Conservation (phyloP, 2,888 invertebrate species). For the Quadroppia sp. region DNA sequence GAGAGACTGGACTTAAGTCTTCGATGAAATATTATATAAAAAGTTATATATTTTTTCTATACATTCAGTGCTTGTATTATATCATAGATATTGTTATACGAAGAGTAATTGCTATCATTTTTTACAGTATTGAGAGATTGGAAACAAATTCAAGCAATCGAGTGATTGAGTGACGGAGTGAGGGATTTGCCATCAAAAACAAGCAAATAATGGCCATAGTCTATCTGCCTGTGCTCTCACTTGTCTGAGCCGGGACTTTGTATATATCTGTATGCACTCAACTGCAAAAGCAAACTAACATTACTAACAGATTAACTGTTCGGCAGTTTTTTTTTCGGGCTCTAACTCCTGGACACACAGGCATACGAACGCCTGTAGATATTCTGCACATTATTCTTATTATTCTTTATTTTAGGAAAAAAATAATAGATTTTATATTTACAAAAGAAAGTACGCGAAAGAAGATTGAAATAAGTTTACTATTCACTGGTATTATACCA, state of each 20-base stretch:
- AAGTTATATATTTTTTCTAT: no score
- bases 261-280: background rate
- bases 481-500: no score
- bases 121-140: slow-evolving; percentile 21
- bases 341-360: no score
- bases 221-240: background rate
- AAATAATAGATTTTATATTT: slow-evolving; percentile 23
- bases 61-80: no score
- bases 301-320: slow-evolving; percentile 5
- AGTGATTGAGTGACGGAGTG: slow-evolving; percentile 10
- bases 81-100: background rate
- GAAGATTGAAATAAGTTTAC: background rate
- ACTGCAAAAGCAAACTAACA: slow-evolving; percentile 2
- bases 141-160: slow-evolving; percentile 16
- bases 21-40: background rate
- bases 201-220: slow-evolving; percentile 22
- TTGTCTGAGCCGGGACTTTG: slow-evolving; percentile 14
- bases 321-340: background rate
- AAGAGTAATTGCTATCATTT: slow-evolving; percentile 25
- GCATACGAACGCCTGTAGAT: background rate
- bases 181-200: slow-evolving; percentile 27
- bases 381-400: background rate
- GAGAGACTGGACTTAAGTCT: background rate
- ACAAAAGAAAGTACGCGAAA: no score
- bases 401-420: background rate